Conservation (phyloP, 2,113 vertebrate species). For the Oxygymnocypris stewartii region DNA sequence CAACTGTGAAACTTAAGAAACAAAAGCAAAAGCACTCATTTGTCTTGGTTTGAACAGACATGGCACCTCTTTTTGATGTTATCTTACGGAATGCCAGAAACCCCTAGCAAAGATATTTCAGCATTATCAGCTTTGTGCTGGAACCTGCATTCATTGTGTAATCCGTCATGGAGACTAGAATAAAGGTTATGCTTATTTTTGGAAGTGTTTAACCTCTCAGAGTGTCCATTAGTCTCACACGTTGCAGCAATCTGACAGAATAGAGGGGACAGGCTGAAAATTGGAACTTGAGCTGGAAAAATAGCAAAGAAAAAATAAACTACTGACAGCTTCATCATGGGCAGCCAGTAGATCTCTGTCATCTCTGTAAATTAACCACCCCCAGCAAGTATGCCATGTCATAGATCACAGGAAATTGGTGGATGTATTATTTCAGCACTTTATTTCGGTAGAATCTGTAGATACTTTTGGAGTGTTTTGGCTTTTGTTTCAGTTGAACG, state of each 20-base stretch:
- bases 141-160: conserved; percentile 3
- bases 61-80: not conserved
- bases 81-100: conserved; percentile 10
- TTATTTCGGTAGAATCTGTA: not conserved
- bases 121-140: not conserved
- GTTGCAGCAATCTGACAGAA: conserved; percentile 41
- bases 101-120: not conserved
- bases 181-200: conserved; percentile 40
- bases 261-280: conserved; percentile 60
- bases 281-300: conserved; percentile 46
- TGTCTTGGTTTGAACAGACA: not conserved
- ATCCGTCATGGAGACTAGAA: conserved; percentile 3
- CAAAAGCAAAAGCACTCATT: not conserved
- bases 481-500: not conserved
- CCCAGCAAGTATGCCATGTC: conserved; percentile 43
- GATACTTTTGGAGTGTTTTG: conserved; percentile 24
- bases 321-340: conserved; percentile 48
- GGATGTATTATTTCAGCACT: conserved; percentile 42
- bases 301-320: conserved; percentile 22
- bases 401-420: conserved; percentile 53
- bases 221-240: conserved; percentile 51
- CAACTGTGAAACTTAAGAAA: not conserved
- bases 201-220: conserved; percentile 37
- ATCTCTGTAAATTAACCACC: conserved; percentile 56
- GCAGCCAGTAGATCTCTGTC: conserved; percentile 54